Evolutionary conservation across 1,140 invertebrate species (phyloP).

Genomic region (Bombus terrestris): DNA sequence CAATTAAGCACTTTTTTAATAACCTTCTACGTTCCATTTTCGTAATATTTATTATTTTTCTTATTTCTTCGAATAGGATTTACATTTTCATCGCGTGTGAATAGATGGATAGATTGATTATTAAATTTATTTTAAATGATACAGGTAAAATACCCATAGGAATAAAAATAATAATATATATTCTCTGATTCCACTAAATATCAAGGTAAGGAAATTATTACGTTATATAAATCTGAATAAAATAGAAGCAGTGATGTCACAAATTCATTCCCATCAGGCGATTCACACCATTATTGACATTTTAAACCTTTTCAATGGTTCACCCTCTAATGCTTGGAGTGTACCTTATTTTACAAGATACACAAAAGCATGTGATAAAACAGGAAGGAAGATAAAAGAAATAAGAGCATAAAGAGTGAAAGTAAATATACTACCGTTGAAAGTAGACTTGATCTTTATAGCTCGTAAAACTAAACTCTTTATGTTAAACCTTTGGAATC

Average conservation of each 20-base stretch:
- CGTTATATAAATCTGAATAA: background rate
- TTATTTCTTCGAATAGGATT: too few relatives aligned
- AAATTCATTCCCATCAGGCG: background rate
- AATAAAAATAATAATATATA: background rate
- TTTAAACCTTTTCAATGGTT: background rate
- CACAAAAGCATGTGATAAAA: background rate
- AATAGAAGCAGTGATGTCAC: background rate
- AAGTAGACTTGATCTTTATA: slow-evolving; percentile 6
- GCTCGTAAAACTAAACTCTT: slow-evolving; percentile 3
- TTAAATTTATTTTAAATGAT: too few relatives aligned
- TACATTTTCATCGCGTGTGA: too few relatives aligned
- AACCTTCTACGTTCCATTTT: too few relatives aligned
- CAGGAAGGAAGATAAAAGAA: background rate
- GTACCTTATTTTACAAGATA: background rate
- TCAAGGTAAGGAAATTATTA: background rate
- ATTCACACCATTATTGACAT: background rate
- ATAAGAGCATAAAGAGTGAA: slow-evolving; percentile 4
- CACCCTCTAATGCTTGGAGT: background rate
- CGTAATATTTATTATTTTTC: too few relatives aligned
- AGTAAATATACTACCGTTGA: background rate
- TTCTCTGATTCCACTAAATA: too few relatives aligned
- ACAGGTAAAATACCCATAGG: background rate
- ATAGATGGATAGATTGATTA: too few relatives aligned
- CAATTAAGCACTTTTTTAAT: too few relatives aligned
- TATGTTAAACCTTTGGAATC: background rate